phyloP scores from a whole-genome alignment of 2,113 vertebrate genomes.

The Rafetus swinhoei region DNA sequence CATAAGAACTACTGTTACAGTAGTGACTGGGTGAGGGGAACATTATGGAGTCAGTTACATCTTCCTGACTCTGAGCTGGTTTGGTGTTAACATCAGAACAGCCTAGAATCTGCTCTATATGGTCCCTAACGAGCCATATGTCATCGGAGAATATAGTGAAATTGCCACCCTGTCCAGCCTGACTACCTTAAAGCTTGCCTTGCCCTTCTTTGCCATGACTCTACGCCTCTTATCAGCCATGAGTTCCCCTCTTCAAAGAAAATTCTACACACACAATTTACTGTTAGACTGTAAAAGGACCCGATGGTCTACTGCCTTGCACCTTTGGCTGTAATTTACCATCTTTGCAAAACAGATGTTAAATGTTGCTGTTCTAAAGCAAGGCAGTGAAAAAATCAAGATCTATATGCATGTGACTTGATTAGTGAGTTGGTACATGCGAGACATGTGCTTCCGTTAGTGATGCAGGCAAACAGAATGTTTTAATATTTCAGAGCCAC shows the following conservation, averaged over 20 bases:
- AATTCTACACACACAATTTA: neutral
- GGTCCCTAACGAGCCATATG: neutral
- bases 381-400: neutral
- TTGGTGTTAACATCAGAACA: neutral
- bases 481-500: neutral
- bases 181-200: rapidly evolving
- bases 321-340: rapidly evolving
- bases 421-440: neutral
- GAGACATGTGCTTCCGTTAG: rapidly evolving
- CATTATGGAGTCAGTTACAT: rapidly evolving
- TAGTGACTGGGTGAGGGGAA: neutral
- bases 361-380: neutral
- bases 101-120: neutral
- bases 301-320: neutral
- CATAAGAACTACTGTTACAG: rapidly evolving
- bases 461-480: neutral
- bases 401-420: rapidly evolving
- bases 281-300: rapidly evolving
- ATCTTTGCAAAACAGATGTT: neutral
- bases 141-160: neutral
- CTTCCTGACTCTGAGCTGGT: neutral
- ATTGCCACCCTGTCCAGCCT: neutral
- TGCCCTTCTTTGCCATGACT: neutral
- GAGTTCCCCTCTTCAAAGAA: neutral
- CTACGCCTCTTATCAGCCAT: neutral